A percentile compares a stretch with the other conserved stretches of the same genome.
Conservation (phyloP, 2,888 invertebrate species). For the Fragum whitleyi region DNA sequence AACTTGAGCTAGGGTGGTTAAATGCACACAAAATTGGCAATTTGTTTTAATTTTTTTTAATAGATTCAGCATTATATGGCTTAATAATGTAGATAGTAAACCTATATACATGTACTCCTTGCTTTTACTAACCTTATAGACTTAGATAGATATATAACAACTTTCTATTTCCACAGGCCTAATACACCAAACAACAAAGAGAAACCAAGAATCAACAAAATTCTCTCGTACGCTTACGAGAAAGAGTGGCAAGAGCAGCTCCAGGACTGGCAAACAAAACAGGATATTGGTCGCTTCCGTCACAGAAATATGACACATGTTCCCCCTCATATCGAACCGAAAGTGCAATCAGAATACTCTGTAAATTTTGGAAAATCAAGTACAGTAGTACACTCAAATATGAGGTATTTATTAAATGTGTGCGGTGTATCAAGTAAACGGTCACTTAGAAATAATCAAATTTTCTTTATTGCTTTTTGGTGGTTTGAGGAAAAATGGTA, state of each 20-base stretch:
- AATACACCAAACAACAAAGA: conserved; percentile 32
- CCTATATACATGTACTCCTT: neutral
- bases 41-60: too few species aligned
- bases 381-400: conserved; percentile 36
- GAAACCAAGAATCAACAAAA: conserved; percentile 70
- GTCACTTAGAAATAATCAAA: neutral
- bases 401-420: conserved; percentile 27
- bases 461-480: neutral
- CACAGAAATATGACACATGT: conserved; percentile 58
- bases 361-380: conserved; percentile 58
- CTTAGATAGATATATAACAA: neutral
- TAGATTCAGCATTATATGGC: too few species aligned
- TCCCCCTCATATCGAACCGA: conserved; percentile 42
- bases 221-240: conserved; percentile 75
- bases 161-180: conserved; percentile 36
- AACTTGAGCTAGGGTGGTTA: too few species aligned
- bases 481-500: too few species aligned
- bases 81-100: neutral
- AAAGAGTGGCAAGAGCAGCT: conserved; percentile 74
- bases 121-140: neutral
- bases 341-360: conserved; percentile 63
- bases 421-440: too few species aligned
- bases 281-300: conserved; percentile 60
- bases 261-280: conserved; percentile 68
- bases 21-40: too few species aligned